Base-by-base conservation (phyloP, 2,113 vertebrate species). In the Pionites leucogaster region DNA sequence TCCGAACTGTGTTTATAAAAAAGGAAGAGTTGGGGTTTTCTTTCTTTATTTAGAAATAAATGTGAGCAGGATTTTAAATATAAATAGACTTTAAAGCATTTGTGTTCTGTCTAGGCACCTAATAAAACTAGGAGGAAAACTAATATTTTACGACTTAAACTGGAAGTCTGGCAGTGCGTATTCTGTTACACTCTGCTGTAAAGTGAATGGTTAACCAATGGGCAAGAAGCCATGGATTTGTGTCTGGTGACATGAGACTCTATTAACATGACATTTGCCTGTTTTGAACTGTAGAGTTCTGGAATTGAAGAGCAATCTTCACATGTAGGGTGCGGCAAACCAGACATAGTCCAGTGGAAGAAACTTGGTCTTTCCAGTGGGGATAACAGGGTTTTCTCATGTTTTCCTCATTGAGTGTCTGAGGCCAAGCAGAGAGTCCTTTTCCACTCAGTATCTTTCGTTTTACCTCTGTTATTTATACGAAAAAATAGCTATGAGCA, bases 281-380 rank as follows among this genome's bases (percentile, higher is more conserved):
- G 0, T 7, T 79, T 84, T 82, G 74, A 87, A 17, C 55, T 0
- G 0, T 1, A 46, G 41, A 28, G 39, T 64, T 57, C 37, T 37
- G 42, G 27, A 82, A 35, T 2, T n/a, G 25, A 81, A 23, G 25
- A 33, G 24, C 42, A 28, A 22, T 50, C 35, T 72, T 90, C 52
- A n/a, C 70, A 69, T 62, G 31, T 9, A 42, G 35, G 33, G 5
- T 88, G 44, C 18, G 29, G n/a, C 57, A 72, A 35, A 31, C 22
- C 12, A 53, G 50, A 28, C 10, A 16, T 60, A 64, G 39, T 65
- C 20, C n/a, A n/a, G 71, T 80, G 44, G 19, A 76, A 68, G 29
- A 70, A 60, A 15, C 6, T 55, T 3, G 1, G 6, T 79, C 14
- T 75, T 87, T 82, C 23, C 12, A 18, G 5, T 31, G 62, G 4